Evolutionary conservation across 1,140 invertebrate species (phyloP).

Genomic region (Drusus annulatus): DNA sequence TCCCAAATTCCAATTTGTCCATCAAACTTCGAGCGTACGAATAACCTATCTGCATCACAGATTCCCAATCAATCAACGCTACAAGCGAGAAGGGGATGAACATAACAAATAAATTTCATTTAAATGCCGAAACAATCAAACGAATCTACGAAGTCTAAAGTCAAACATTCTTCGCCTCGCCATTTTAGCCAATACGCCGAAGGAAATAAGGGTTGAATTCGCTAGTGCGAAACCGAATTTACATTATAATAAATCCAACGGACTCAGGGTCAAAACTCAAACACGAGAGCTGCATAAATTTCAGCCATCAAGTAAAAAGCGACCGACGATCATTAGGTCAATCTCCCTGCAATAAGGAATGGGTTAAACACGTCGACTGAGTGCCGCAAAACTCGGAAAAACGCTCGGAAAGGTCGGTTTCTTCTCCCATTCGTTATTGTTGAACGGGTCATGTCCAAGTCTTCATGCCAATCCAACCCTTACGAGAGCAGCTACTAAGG

Average conservation of each 20-base stretch:
- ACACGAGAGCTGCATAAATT: background rate
- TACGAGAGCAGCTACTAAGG: background rate
- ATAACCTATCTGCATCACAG: background rate
- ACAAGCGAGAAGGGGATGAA: background rate
- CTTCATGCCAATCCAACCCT: background rate
- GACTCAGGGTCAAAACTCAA: background rate
- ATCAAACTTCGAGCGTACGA: background rate
- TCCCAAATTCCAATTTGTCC: background rate
- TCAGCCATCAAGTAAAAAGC: background rate
- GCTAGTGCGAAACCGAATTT: background rate
- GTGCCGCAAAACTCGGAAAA: background rate
- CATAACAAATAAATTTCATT: background rate
- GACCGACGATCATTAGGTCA: background rate
- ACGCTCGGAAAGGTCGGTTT: background rate
- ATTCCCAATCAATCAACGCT: background rate
- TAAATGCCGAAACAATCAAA: background rate
- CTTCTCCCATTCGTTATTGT: background rate
- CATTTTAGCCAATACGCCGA: background rate
- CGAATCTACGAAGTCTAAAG: background rate
- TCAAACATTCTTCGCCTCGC: too few relatives aligned
- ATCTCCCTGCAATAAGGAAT: background rate
- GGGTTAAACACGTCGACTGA: background rate
- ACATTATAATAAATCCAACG: background rate
- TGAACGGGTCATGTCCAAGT: constrained; percentile 2
- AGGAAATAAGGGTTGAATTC: background rate